phyloP scores from a whole-genome alignment of 1,140 invertebrate genomes.

The Drosophila bocqueti region DNA sequence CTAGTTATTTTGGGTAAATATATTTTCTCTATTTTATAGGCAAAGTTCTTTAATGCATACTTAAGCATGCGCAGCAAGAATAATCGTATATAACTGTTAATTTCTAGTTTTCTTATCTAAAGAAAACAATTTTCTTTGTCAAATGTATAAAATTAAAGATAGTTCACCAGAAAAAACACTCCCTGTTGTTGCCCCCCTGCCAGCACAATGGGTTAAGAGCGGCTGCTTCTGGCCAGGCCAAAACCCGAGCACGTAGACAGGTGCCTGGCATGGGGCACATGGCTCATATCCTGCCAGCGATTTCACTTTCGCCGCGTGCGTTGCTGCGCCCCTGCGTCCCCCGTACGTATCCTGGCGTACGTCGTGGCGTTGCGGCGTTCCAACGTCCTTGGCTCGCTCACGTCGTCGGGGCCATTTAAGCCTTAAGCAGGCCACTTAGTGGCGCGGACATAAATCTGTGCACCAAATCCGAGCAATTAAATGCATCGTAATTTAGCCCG shows the following conservation, averaged over 20 bases:
- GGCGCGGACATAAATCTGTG: constrained; percentile 81
- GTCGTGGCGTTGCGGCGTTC: neutral
- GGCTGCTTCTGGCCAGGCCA: constrained; percentile 18
- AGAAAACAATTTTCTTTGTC: too few relatives aligned
- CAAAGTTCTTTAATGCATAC: constrained; percentile 13
- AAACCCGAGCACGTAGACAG: constrained; percentile 44
- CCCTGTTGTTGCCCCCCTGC: neutral
- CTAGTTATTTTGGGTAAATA: constrained; percentile 26
- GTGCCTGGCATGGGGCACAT: constrained; percentile 44
- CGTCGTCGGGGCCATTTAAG: constrained; percentile 80
- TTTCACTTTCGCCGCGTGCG: constrained; percentile 71
- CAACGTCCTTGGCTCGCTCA: constrained; percentile 60
- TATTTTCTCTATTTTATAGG: constrained; percentile 1
- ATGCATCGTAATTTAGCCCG: constrained; percentile 81
- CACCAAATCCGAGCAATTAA: constrained; percentile 83
- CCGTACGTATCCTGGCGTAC: neutral
- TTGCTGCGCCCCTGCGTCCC: constrained; percentile 15
- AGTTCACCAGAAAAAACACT: too few relatives aligned
- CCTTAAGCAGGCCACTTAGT: constrained; percentile 83
- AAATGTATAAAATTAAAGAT: neutral
- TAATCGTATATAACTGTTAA: neutral
- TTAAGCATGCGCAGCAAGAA: neutral
- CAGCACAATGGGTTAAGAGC: constrained; percentile 31
- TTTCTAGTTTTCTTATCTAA: too few relatives aligned
- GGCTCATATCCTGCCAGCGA: constrained; percentile 60